phyloP scores from a whole-genome alignment of 1,140 invertebrate species.

The Drosophila pseudoananassae region DNA sequence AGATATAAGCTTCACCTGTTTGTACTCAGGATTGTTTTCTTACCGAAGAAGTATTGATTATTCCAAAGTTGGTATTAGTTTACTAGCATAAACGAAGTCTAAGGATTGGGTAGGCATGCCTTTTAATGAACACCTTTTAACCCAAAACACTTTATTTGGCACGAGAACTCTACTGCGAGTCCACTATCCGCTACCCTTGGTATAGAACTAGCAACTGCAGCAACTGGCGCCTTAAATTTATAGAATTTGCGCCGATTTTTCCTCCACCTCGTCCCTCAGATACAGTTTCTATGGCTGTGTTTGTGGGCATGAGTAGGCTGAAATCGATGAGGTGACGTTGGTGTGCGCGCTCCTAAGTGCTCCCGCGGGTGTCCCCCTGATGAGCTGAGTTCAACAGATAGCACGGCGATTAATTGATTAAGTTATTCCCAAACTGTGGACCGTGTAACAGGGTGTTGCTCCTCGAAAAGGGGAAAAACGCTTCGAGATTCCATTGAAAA shows the following conservation, averaged over 20 bases:
- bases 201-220: constrained; percentile 20
- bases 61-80: background rate
- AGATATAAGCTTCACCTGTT: background rate
- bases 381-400: constrained; percentile 28
- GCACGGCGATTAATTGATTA: constrained; percentile 38
- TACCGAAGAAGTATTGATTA: constrained; percentile 3
- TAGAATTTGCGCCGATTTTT: constrained; percentile 14
- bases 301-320: constrained; percentile 30
- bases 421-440: constrained; percentile 6
- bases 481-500: constrained; percentile 1
- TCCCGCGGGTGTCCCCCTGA: constrained; percentile 17
- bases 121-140: background rate
- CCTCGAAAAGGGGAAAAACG: constrained; percentile 18
- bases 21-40: background rate
- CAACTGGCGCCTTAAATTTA: constrained; percentile 23
- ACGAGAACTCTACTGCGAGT: background rate
- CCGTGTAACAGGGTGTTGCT: background rate
- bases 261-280: background rate
- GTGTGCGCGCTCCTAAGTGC: constrained; percentile 13
- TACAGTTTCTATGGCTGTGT: constrained; percentile 10
- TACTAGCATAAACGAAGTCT: background rate
- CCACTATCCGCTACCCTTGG: background rate
- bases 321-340: constrained; percentile 13
- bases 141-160: background rate
- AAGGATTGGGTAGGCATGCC: background rate